These are phyloP conservation scores for Percopsis omiscomaycus DNA, from an alignment of 2,797 vertebrate species.

Conservation along the genomic window DNA sequence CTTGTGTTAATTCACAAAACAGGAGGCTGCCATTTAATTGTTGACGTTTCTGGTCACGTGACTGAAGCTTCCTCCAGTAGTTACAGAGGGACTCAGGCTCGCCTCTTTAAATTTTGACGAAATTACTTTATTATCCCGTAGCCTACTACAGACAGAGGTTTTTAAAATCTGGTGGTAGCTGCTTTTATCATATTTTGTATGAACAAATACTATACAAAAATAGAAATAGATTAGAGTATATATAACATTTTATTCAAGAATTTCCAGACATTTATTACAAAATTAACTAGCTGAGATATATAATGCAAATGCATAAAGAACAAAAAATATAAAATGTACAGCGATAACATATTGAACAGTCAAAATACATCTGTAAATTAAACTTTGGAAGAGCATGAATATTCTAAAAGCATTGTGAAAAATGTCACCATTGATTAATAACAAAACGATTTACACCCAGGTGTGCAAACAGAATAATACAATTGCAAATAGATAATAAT, in stretches of 20 bases:
- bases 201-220: background rate
- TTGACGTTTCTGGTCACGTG: slow-evolving; percentile 73
- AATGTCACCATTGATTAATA: background rate
- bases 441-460: background rate
- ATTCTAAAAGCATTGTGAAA: background rate
- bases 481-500: slow-evolving; percentile 13
- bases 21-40: slow-evolving; percentile 78
- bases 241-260: slow-evolving; percentile 48
- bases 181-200: too few species aligned
- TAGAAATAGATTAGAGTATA: background rate
- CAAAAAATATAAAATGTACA: slow-evolving; percentile 4
- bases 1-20: slow-evolving; percentile 69
- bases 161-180: too few species aligned
- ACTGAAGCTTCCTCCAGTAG: slow-evolving; percentile 59
- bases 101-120: slow-evolving; percentile 46
- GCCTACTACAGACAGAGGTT: background rate
- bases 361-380: background rate
- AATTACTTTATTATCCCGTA: slow-evolving; percentile 1
- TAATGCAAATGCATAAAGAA: slow-evolving; percentile 28
- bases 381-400: background rate
- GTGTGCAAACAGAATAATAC: background rate
- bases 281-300: slow-evolving; percentile 4
- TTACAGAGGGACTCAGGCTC: slow-evolving; percentile 40
- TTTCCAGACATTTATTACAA: slow-evolving; percentile 42
- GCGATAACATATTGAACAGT: background rate